Evolutionary conservation across 2,797 vertebrate species (phyloP).

Genomic region (Galaxias olidus): DNA sequence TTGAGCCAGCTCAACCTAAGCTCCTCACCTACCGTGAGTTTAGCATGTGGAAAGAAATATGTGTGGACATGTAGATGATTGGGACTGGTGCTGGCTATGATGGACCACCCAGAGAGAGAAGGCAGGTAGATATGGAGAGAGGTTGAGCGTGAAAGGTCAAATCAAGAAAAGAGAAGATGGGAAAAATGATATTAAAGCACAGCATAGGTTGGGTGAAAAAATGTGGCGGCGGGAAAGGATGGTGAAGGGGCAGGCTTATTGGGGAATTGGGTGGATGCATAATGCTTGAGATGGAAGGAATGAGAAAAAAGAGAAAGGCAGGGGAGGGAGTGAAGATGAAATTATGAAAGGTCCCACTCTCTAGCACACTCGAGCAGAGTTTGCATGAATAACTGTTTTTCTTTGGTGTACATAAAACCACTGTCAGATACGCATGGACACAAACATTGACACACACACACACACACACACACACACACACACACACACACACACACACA

Average conservation of each 20-base stretch:
- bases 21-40: constrained; percentile 45
- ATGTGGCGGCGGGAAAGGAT: not conserved
- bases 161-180: constrained; percentile 47
- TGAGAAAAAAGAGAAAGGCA: constrained; percentile 26
- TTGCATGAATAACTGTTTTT: too few species aligned
- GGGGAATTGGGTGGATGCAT: not conserved
- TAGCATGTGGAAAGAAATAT: constrained; percentile 28
- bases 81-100: constrained; percentile 17
- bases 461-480: constrained; percentile 1
- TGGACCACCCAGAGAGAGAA: constrained; percentile 27
- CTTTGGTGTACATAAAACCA: not conserved
- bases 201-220: constrained; percentile 9
- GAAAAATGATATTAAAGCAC: constrained; percentile 8
- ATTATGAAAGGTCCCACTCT: not conserved
- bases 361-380: too few species aligned
- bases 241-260: not conserved
- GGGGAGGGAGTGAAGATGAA: not conserved
- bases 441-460: constrained; percentile 1
- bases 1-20: constrained; percentile 42
- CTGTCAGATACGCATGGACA: not conserved
- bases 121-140: constrained; percentile 16
- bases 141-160: constrained; percentile 35
- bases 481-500: constrained; percentile 11
- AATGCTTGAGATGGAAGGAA: constrained; percentile 1
- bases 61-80: constrained; percentile 39